Evolutionary conservation across 2,797 vertebrate genomes (phyloP), one percentile per base, ranked within the genome.

Genomic region (Leuciscus waleckii): DNA sequence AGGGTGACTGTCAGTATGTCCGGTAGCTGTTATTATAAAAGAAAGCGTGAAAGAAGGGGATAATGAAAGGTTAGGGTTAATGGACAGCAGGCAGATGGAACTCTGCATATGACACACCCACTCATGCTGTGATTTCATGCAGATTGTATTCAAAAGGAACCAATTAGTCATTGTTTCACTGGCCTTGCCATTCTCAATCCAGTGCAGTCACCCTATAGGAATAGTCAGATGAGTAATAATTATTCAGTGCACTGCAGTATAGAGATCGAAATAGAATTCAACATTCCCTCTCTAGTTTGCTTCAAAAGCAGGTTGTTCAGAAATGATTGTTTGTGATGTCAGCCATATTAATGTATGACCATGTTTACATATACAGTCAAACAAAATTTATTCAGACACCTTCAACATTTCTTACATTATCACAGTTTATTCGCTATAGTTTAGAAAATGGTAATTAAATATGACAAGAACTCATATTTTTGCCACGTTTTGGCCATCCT

Each of bases 1-100:
- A 90, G 89, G 85, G 63, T 84, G 84, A 41, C 79, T 82, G 82
- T 85, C 83, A 80, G 43, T 84, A 46, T 85, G 74, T 85, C 39
- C 19, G 43, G 85, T 76, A 76, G 85, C 84, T 89, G 84, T 90
- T 90, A 90, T 89, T 88, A 88, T 54, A 54, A 63, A 46, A 73
- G 79, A 87, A 67, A 67, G 56, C 9, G 54, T 8, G 70, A 83
- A 78, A 73, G 67, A 61, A 67, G 43, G 77, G 71, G 85, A 26
- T 83, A 90, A 88, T 85, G 73, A 89, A 83, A 58, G 88, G 71
- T 71, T 89, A 80, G 63, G 26, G 29, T 26, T 26, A 84, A 67
- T 75, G 49, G 79, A 79, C 77, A 85, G 87, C 54, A 51, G 81
- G 83, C 78, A 85, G 78, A 84, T 86, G 86, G 81, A 19, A 81